Base-by-base conservation (phyloP, 2,888 invertebrate species). In the Cephus pulcher region DNA sequence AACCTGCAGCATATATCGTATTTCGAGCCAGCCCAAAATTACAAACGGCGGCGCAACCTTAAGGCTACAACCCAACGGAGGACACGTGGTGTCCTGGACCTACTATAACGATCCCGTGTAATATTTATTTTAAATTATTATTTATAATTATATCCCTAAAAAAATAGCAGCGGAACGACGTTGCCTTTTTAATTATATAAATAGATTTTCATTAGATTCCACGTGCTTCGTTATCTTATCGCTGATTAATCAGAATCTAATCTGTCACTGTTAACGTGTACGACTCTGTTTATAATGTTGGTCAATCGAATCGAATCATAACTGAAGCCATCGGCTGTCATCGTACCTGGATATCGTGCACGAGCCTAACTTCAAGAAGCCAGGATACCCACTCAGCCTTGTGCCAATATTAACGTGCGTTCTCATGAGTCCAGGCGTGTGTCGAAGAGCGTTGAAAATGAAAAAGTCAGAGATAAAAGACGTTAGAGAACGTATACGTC, bases 391-490 rank as follows among this genome's bases (percentile, higher is more conserved):
- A 40, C 40, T n/a, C 32, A 77, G n/a, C 35, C 70, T 75, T 34
- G 37, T n/a, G 37, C 15, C 56, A 23, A 75, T 11, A 70, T 34
- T 40, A 11, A 30, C n/a, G 73, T 73, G 56, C 79, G 74, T 79
- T 79, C 76, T 69, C 75, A 79, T 73, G 76, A 71, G 40, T 32
- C 74, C 33, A 68, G 9, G 34, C 33, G 9, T 30, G 74, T 35
- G 34, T 73, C 68, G 4, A 68, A 4, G 23, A 35, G 32, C 12
- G 69, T 69, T 23, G 12, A n/a, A 70, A 12, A 40, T 23, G 4
- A n/a, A 76, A 34, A 40, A 34, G 23, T 34, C 4, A 77, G 76
- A 71, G 78, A 40, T 35, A 35, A 81, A 40, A 30, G 34, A 34
- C 34, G 34, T 34, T 34, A 33, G 34, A 35, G 34, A 35, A 35